Evolutionary conservation across 2,797 vertebrate species (phyloP).

Genomic region (Aselliscus stoliczkanus): DNA sequence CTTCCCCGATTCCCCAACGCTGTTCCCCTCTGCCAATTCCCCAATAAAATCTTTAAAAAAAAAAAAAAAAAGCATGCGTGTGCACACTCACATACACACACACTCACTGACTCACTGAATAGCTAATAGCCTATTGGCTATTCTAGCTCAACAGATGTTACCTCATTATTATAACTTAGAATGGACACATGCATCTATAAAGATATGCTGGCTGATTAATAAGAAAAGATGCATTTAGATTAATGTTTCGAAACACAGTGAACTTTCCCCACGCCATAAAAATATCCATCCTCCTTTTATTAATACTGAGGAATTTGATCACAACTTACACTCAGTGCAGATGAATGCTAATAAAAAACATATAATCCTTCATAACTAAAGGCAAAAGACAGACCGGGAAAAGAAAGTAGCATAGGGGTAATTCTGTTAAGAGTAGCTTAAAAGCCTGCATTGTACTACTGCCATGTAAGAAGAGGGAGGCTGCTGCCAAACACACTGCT

Average conservation of each 20-base stretch:
- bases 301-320: conserved; percentile 38
- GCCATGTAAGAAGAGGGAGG: conserved; percentile 41
- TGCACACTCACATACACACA: not conserved
- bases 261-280: not conserved
- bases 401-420: conserved; percentile 41
- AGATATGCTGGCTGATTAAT: not conserved
- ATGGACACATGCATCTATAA: not conserved
- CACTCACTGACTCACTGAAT: not conserved
- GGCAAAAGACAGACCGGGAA: conserved; percentile 24
- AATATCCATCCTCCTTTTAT: not conserved
- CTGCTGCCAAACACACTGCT: conserved; percentile 46
- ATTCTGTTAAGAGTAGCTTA: conserved; percentile 48
- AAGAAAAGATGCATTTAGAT: not conserved
- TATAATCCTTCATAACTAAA: not conserved
- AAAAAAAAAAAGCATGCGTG: no score
- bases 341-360: conserved; percentile 40
- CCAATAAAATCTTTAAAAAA: no score
- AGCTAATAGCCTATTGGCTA: not conserved
- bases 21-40: no score
- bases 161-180: not conserved
- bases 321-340: not conserved
- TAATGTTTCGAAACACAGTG: not conserved
- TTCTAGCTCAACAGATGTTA: not conserved
- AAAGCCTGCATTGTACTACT: conserved; percentile 62
- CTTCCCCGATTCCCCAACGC: no score